A percentile compares a stretch with the other conserved stretches of the same genome.
phyloP scores from a whole-genome alignment of 1,140 invertebrate genomes.

The Cydia pomonella region DNA sequence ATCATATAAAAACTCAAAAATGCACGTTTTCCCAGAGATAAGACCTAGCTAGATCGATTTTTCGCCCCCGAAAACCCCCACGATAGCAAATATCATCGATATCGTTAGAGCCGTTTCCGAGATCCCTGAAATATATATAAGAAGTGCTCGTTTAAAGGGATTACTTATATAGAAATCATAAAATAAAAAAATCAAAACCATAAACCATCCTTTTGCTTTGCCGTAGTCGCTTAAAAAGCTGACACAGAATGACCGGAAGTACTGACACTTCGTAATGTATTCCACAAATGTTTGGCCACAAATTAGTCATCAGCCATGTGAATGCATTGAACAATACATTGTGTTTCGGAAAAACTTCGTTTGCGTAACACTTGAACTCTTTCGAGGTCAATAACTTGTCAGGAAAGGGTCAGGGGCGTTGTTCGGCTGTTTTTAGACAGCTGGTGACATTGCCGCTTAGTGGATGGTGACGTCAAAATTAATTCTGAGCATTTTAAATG shows the following conservation, averaged over 20 bases:
- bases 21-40: no score
- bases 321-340: constrained; percentile 17
- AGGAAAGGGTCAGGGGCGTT: background rate
- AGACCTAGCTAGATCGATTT: no score
- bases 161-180: no score
- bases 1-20: no score
- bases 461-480: background rate
- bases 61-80: no score
- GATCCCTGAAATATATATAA: no score
- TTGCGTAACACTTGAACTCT: constrained; percentile 30
- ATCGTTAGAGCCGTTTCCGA: no score
- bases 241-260: constrained; percentile 14
- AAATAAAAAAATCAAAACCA: no score
- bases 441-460: background rate
- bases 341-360: constrained; percentile 8
- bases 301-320: constrained; percentile 28
- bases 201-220: no score
- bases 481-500: no score
- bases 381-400: constrained; percentile 1
- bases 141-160: no score
- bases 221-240: background rate
- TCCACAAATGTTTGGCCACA: constrained; percentile 26
- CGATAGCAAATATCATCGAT: no score
- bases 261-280: constrained; percentile 26
- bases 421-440: background rate